Evolutionary conservation across 2,797 vertebrate genomes (phyloP).

Genomic region (Protonibea diacanthus): DNA sequence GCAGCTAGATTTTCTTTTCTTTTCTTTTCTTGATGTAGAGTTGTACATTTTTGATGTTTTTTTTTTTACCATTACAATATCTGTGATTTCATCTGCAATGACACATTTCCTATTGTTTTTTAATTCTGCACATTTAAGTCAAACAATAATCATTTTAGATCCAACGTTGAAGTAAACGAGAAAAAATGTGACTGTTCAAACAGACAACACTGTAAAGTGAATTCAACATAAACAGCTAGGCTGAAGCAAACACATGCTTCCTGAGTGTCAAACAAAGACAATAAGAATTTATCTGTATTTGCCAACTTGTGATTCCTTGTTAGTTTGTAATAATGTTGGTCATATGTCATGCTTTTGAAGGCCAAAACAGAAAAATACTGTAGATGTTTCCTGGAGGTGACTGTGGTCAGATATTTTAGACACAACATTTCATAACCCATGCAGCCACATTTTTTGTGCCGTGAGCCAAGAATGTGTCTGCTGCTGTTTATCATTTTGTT

Average conservation of each 20-base stretch:
- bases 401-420: constrained; percentile 35
- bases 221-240: constrained; percentile 14
- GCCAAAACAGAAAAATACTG: constrained; percentile 17
- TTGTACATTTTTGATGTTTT: constrained; percentile 10
- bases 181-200: constrained; percentile 1
- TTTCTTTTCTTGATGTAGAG: not conserved
- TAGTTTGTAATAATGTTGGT: constrained; percentile 4
- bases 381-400: constrained; percentile 24
- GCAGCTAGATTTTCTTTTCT: not conserved
- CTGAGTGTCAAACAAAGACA: constrained; percentile 19
- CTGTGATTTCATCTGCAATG: not conserved
- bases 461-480: constrained; percentile 40
- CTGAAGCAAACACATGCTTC: not conserved
- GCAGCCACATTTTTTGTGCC: constrained; percentile 24
- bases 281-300: not conserved
- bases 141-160: not conserved
- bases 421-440: constrained; percentile 31
- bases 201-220: constrained; percentile 11
- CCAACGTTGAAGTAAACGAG: not conserved
- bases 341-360: not conserved
- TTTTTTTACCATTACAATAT: not conserved
- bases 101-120: constrained; percentile 8
- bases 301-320: not conserved
- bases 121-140: not conserved
- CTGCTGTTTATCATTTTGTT: constrained; percentile 43